These are phyloP conservation scores for Procavia capensis DNA, from an alignment of 2,113 vertebrate genomes.

Conservation along the genomic window DNA sequence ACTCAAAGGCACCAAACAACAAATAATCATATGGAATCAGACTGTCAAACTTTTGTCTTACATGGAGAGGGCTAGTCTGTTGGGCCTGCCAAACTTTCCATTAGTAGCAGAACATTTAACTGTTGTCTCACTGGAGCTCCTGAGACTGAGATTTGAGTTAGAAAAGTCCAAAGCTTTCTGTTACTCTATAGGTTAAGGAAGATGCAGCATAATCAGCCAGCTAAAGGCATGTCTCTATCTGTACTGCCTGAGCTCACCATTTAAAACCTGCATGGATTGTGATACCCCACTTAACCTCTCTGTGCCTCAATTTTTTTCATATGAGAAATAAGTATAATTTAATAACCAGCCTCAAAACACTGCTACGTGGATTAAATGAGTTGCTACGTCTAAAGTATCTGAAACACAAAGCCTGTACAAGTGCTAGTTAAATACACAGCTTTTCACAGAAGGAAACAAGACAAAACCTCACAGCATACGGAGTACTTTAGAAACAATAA, in stretches of 20 bases:
- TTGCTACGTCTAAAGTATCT: slow-evolving; percentile 20
- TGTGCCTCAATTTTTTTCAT: neutral
- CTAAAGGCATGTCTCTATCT: neutral
- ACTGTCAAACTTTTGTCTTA: neutral
- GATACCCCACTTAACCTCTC: neutral
- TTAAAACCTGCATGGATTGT: slow-evolving; percentile 1
- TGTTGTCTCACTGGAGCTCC: neutral
- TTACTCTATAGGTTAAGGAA: neutral
- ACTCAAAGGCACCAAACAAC: neutral
- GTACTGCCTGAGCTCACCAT: neutral
- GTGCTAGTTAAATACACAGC: neutral
- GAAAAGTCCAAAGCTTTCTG: neutral
- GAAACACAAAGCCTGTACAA: neutral
- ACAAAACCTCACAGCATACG: slow-evolving; percentile 38
- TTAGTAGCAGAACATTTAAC: neutral
- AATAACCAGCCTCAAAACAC: neutral
- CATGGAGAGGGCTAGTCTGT: neutral
- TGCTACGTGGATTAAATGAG: neutral
- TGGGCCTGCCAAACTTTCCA: neutral
- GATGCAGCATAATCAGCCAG: too few relatives aligned
- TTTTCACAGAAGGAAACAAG: slow-evolving; percentile 46
- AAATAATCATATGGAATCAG: neutral
- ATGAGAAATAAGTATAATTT: neutral
- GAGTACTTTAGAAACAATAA: slow-evolving; percentile 48
- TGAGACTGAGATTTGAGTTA: neutral